These are phyloP conservation scores for Choloepus hoffmanni DNA, from an alignment of 2,113 vertebrate species.

Conservation along the genomic window DNA sequence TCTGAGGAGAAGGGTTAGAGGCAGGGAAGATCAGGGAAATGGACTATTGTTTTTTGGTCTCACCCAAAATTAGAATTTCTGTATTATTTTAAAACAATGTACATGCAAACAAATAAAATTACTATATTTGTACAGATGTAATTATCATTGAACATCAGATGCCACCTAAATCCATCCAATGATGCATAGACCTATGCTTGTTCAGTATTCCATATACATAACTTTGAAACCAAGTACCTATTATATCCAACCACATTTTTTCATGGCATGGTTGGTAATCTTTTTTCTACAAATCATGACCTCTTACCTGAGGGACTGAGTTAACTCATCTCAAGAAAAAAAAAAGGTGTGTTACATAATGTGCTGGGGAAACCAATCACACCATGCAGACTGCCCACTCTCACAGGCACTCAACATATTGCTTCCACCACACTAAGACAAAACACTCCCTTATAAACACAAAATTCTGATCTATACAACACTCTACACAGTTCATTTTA, in stretches of 20 bases:
- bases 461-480: neutral
- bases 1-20: neutral
- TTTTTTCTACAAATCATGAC: neutral
- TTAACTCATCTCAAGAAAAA: neutral
- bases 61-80: neutral
- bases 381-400: accelerated
- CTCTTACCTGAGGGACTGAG: neutral
- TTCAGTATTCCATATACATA: neutral
- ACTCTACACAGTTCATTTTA: neutral
- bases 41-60: neutral
- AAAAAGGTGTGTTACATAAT: neutral
- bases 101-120: neutral
- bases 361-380: neutral
- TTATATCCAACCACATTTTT: neutral
- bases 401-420: neutral
- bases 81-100: neutral
- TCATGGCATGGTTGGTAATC: neutral
- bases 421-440: neutral
- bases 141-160: neutral
- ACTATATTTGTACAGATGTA: neutral
- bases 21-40: neutral
- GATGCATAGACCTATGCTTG: neutral
- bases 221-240: neutral
- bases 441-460: neutral
- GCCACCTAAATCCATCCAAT: neutral